phyloP scores from a whole-genome alignment of 2,797 vertebrate species.

The Tragelaphus oryx region DNA sequence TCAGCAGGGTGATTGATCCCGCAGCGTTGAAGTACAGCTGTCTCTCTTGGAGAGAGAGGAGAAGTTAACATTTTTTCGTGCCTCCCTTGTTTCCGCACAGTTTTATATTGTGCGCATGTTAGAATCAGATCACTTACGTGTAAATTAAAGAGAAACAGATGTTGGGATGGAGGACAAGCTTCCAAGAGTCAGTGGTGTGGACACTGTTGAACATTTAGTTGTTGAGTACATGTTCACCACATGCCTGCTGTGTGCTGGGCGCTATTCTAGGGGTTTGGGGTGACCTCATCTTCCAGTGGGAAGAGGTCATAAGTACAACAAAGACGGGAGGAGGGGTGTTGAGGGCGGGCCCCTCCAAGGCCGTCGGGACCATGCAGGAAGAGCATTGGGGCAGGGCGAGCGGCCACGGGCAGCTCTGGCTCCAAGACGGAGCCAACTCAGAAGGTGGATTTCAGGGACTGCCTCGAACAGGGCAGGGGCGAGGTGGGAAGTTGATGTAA shows the following conservation, averaged over 20 bases:
- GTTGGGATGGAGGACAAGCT: background rate
- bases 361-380: accelerated
- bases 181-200: too few species aligned
- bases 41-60: background rate
- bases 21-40: background rate
- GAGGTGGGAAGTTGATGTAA: too few species aligned
- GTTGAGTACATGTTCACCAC: background rate
- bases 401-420: accelerated
- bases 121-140: background rate
- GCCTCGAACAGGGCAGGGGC: accelerated
- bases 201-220: background rate
- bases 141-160: background rate
- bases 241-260: accelerated
- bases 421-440: accelerated
- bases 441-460: background rate
- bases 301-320: accelerated
- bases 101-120: accelerated
- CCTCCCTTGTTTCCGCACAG: accelerated
- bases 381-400: accelerated
- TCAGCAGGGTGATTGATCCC: background rate
- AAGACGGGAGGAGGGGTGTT: too few species aligned
- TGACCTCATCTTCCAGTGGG: background rate
- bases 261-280: background rate
- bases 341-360: background rate
- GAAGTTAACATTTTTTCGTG: background rate